Conservation (phyloP, 2,888 invertebrate genomes). For the Pycnomerus fuliginosus region DNA sequence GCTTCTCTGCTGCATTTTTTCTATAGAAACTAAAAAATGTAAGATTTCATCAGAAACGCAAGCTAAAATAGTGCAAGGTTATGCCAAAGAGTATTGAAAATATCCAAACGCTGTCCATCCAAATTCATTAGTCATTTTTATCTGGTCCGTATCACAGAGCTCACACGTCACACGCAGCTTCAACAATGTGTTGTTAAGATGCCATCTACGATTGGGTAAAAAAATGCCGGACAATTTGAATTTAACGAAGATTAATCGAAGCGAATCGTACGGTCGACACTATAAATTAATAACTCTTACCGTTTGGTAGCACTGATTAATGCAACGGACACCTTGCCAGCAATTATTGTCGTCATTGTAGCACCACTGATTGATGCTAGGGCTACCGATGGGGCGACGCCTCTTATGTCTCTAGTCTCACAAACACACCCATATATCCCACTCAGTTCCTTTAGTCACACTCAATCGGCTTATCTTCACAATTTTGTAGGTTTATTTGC, state of each 20-base stretch:
- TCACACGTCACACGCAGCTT: constrained; percentile 39
- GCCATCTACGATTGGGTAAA: constrained; percentile 40
- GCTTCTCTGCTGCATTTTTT: no score
- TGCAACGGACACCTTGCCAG: constrained; percentile 35
- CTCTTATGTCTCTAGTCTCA: no score
- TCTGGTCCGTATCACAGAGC: constrained; percentile 38
- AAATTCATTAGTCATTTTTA: constrained; percentile 46
- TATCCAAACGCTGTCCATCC: constrained; percentile 13
- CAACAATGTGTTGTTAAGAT: constrained; percentile 48
- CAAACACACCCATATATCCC: not conserved
- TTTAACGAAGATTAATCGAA: constrained; percentile 51
- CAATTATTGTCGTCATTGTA: constrained; percentile 42
- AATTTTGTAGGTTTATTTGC: not conserved
- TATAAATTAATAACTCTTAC: constrained; percentile 41
- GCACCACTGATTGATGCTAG: constrained; percentile 39
- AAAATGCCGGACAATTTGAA: constrained; percentile 46
- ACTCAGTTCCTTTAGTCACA: not conserved
- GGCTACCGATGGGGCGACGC: constrained; percentile 30
- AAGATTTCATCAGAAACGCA: no score
- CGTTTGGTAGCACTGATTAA: constrained; percentile 41
- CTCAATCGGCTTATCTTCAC: not conserved
- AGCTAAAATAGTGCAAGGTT: no score
- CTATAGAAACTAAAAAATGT: no score
- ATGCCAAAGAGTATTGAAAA: constrained; percentile 21
- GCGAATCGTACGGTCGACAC: constrained; percentile 38